A percentile compares a stretch with the other conserved stretches of the same genome.
These are phyloP conservation scores for Rhizoglyphus robini DNA, from an alignment of 1,140 invertebrate genomes.

Conservation along the genomic window DNA sequence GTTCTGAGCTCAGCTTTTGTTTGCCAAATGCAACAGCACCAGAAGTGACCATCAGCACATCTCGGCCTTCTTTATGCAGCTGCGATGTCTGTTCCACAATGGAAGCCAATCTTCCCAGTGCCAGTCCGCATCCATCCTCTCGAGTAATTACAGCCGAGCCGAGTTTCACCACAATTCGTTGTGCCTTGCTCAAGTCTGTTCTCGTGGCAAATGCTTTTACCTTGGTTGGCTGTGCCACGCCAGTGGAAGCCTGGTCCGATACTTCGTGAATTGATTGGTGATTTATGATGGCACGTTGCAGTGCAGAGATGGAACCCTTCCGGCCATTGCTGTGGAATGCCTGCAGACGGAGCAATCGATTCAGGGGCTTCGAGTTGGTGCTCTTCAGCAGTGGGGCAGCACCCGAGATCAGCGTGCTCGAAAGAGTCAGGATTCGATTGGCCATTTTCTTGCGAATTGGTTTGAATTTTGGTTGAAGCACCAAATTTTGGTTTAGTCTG, in stretches of 20 bases:
- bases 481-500: too few species aligned
- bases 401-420: too few species aligned
- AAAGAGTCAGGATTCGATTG: neutral
- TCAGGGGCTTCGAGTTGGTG: neutral
- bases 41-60: slow-evolving; percentile 95
- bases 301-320: neutral
- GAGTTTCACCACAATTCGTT: slow-evolving; percentile 84
- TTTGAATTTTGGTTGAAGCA: too few species aligned
- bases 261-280: neutral
- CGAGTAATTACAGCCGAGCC: slow-evolving; percentile 94
- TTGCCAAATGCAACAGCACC: slow-evolving; percentile 97
- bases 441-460: too few species aligned
- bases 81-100: slow-evolving; percentile 95
- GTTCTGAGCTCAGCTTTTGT: slow-evolving; percentile 92
- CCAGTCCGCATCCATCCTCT: slow-evolving; percentile 90
- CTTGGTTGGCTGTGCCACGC: neutral
- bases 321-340: neutral
- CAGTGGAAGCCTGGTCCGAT: too few species aligned
- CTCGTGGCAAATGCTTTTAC: slow-evolving; percentile 51
- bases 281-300: neutral
- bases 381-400: too few species aligned
- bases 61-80: slow-evolving; percentile 78
- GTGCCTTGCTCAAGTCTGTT: slow-evolving; percentile 71
- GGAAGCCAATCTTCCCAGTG: slow-evolving; percentile 82
- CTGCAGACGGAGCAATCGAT: neutral